Evolutionary conservation across 2,797 vertebrate genomes (phyloP), one percentile per base, ranked within the genome.

Genomic region (Brachyalestes nurse): DNA sequence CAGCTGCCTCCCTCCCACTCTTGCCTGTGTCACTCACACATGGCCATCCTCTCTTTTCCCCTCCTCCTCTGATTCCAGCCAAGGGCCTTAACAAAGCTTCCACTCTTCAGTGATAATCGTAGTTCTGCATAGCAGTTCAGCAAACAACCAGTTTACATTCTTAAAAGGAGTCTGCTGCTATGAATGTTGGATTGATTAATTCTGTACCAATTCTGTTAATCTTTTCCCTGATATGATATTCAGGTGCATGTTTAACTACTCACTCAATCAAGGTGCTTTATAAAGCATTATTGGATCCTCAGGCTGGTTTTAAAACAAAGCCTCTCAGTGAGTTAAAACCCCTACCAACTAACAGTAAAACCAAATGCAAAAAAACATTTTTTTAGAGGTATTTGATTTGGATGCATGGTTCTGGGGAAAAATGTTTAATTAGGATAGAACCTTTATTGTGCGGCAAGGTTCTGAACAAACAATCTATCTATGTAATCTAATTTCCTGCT

Each of bases 1-100:
- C 83, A 83, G 85, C 85, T 83, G 79, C 75, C 69, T 75, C 72
- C 61, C 53, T 79, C 81, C 83, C 70, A 82, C 81, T 53, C 60
- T 45, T 21, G 40, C 17, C 60, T 82, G 77, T 76, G 66, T 79
- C 83, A 83, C 57, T 61, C 42, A 60, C 58, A 69, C n/a, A 69
- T 42, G 64, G 53, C 77, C 70, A 51, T 81, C 65, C 61, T 40
- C 25, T 65, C 76, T 58, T 62, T 45, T 53, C 75, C 42, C 51
- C 7, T 42, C 67, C 67, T 61, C 53, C 51, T 72, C 58, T 40
- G 14, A 78, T 70, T 67, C 72, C 65, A 38, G 17, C 17, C 61
- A 65, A 53, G 23, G 58, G 17, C 53, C 72, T 71, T 77, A 13
- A 70, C 45, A 49, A 65, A 19, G 34, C 78, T 42, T 25, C 14